Evolutionary conservation across 2,113 vertebrate species (phyloP), one percentile per base, ranked within the genome.

Genomic region (Gobiocypris rarus): DNA sequence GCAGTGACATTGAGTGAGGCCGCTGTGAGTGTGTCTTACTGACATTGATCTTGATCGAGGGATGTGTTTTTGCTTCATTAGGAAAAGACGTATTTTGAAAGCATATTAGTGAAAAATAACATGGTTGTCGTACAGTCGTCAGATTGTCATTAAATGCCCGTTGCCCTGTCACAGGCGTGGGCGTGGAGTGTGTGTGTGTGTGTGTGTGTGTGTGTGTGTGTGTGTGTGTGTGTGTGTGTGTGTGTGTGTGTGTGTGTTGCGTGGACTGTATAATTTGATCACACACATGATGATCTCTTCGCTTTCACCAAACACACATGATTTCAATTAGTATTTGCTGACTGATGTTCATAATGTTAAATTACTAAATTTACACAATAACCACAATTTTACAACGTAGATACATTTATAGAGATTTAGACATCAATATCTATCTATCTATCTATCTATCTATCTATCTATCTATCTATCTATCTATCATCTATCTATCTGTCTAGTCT

Each of bases 211-310:
- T 3, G 10, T 31, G 24, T 31, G 31, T 31, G 31, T 38, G 75
- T 56, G 48, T 22, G 28, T 75, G 61, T 31, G 24, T 8, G 28
- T 13, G 61, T 7, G 61, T 2, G 61, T 31, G 61, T 14, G 26
- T 9, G 61, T 26, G 19, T 24, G 58, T 11, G 59, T 26, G 59
- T 61, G 59, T 9, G 59, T 34, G 63, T 67, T 31, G 63, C 1
- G 28, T 45, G 56, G 13, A 78, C 56, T 65, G 9, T 65, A 7
- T 65, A 58, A 79, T 77, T 77, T 65, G 56, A 61, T 79, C 52
- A 58, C 56, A 77, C 22, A 79, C 41, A 38, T 38, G 45, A 54
- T 81, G 45, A 54, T 54, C 45, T 81, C 28, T 54, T 10, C 2
- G 15, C 1, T 11, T 48, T 80, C 41, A 22, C n/a, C 45, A 19